Base-by-base conservation (phyloP, 2,888 invertebrate species). In the Rotaria macrura region DNA sequence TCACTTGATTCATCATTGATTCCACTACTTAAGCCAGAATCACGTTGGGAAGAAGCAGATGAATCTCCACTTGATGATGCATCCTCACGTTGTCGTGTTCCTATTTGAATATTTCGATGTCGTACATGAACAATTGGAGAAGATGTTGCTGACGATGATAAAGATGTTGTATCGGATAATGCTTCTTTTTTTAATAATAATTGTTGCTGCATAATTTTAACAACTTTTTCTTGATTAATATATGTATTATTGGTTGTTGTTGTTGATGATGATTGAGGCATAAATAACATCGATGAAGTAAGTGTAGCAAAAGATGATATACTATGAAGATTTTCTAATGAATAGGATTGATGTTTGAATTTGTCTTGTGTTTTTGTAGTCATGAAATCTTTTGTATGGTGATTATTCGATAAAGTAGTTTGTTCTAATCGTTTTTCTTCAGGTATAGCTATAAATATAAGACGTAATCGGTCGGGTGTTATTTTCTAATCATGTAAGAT, bases 161-260 rank as follows among this genome's bases (percentile, higher is more conserved):
- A 9, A 9, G 43, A 43, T n/a, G 79, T n/a, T 79, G 79, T 79
- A 43, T 79, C 79, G 1, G 43, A 40, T 43, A 43, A 40, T 25
- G 40, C 43, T n/a, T 79, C 43, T 79, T 40, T 79, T 43, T 43
- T 43, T 79, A 79, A 79, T 43, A 79, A 79, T 43, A 79, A 43
- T 79, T 79, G 79, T n/a, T 79, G 79, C n/a, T 79, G 79, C 43
- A 79, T 43, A 10, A 79, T 43, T 79, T 79, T 79, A 43, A 14
- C 79, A n/a, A 79, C 79, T 43, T 12, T n/a, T 43, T 40, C 40
- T n/a, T 79, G 79, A 79, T 79, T 79, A 43, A 79, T 79, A 79
- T 79, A 79, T 2, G 40, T n/a, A 25, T 43, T 43, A 40, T 23
- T 43, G 9, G n/a, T n/a, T 25, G 74, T 74, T 23, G n/a, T n/a